Evolutionary conservation across 2,888 invertebrate species (phyloP), one percentile per base, ranked within the genome.

Genomic region (Pollenia amentaria): DNA sequence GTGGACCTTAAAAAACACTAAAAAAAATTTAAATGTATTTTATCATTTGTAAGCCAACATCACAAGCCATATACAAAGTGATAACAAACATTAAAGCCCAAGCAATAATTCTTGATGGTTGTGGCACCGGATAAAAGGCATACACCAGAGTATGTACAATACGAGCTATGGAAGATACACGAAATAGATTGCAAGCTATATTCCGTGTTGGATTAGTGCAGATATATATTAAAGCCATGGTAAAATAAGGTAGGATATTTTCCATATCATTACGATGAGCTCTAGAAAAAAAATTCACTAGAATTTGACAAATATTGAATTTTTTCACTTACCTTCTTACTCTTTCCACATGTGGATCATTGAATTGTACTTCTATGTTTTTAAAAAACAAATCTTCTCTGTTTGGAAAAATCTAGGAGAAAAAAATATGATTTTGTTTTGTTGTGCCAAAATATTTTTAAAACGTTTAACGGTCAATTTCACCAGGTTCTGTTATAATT

Each of bases 191-290:
- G 62, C 94, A 92, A 3, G 96, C 95, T 1, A 94, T 72, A 83
- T 89, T 91, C 8, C 93, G 90, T 75, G 92, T 91, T 0, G 96
- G 96, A 87, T 94, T 93, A 0, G 95, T 95, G 84, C 94, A 91
- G 8, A 95, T 91, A 90, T 95, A 96, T 9, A 95, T 91, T 42
- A 95, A 91, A 16, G 94, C 94, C 88, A 95, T 93, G 3, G 95
- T 90, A 51, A 95, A 93, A 91, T 95, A 96, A 1, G 95, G 93
- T 9, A 95, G 92, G 84, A 96, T 95, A 92, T 96, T 96, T 92
- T 96, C 96, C 91, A 96, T 91, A 90, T 96, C 96, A 90, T 96
- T 96, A 90, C 94, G 94, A 91, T 96, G 96, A 3, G 95, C 95
- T 89, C 96, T 96, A 92, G 10, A 93, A 79, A 87, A 53, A 55